Percentiles rank a stretch among this genome's conserved stretches.
phyloP scores from a whole-genome alignment of 2,797 vertebrate genomes.

The Pantherophis alleghaniensis region DNA sequence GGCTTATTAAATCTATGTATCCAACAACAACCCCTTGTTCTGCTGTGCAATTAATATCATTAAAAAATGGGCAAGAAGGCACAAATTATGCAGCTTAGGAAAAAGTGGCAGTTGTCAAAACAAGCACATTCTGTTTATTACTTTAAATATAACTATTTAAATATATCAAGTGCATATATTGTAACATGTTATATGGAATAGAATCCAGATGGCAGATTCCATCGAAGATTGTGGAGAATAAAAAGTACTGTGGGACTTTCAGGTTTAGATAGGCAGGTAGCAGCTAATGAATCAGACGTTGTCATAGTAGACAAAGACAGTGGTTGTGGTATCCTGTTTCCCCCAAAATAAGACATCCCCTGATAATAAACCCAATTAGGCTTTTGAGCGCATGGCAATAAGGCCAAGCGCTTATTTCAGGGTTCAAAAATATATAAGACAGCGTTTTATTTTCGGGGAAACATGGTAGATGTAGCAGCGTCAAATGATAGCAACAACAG shows the following conservation, averaged over 20 bases:
- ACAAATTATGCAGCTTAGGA: background rate
- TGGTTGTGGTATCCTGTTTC: background rate
- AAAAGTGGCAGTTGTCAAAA: background rate
- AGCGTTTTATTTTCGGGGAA: no score
- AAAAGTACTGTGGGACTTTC: background rate
- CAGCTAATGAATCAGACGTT: background rate
- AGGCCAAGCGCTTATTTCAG: no score
- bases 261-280: background rate
- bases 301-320: background rate
- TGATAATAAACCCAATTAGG: no score
- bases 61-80: background rate
- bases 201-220: background rate
- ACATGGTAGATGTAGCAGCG: background rate
- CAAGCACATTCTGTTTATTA: background rate
- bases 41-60: background rate
- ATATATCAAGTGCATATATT: background rate
- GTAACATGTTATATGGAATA: background rate
- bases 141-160: background rate
- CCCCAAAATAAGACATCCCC: no score
- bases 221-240: background rate
- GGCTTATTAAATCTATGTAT: conserved; percentile 8
- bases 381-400: no score
- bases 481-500: background rate
- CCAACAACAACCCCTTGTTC: background rate
- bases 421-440: no score